Conservation (phyloP, 2,113 vertebrate genomes). For the Xiphophorus couchianus region DNA sequence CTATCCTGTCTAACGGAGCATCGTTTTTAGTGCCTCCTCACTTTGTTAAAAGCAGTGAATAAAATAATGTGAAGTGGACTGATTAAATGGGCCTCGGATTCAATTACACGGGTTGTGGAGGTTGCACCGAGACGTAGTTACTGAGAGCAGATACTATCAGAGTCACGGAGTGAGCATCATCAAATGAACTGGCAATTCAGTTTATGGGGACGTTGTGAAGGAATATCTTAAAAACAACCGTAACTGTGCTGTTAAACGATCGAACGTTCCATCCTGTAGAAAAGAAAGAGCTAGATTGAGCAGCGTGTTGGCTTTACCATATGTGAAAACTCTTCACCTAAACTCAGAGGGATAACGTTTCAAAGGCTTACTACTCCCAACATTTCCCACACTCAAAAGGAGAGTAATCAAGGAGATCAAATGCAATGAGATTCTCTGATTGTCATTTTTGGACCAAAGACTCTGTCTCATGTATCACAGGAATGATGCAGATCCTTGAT, state of each 20-base stretch:
- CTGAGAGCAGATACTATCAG: neutral
- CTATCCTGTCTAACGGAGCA: neutral
- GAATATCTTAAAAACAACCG: neutral
- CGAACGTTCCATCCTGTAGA: too few species aligned
- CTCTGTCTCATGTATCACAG: too few species aligned
- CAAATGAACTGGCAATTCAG: neutral
- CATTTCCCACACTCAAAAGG: neutral
- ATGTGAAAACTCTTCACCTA: too few species aligned
- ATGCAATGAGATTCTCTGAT: too few species aligned
- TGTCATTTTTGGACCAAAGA: too few species aligned
- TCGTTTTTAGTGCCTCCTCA: neutral
- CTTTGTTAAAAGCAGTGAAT: neutral
- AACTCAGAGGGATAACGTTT: too few species aligned
- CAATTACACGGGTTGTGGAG: neutral
- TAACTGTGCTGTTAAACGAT: too few species aligned
- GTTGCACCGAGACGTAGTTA: neutral
- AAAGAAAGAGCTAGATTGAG: too few species aligned
- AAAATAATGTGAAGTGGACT: neutral
- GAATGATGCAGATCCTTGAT: too few species aligned
- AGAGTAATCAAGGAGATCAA: too few species aligned
- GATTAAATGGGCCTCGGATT: conserved; percentile 1
- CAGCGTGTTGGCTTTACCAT: too few species aligned
- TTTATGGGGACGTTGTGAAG: neutral
- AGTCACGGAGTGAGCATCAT: neutral
- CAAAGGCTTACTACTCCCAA: too few species aligned